Evolutionary conservation across 2,888 invertebrate genomes (phyloP), one percentile per base, ranked within the genome.

Genomic region (Ormyrus labotus): DNA sequence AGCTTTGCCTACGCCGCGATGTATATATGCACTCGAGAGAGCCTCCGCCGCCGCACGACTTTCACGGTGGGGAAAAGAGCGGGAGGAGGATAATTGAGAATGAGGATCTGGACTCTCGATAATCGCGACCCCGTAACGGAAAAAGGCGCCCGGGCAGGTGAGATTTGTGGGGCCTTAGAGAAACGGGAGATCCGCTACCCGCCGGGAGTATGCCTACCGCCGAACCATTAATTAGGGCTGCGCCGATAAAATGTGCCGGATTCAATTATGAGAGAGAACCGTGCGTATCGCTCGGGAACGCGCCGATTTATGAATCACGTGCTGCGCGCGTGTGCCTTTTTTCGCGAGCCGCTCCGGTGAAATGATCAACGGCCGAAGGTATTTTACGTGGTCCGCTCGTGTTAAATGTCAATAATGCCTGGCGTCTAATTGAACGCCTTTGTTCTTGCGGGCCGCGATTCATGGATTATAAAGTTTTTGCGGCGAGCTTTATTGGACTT

Each of bases 251-350:
- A 70, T 55, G 11, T 47, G 53, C 13, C 7, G 53, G 61, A 69
- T 70, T 77, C 64, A 77, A 77, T 72, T 71, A 67, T 50, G 10
- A 58, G 51, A 61, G 75, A 7, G 13, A 47, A 53, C 61, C 70
- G 60, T 50, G 58, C 60, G 70, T 69, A 69, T 61, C 51, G 61
- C n/a, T 61, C 55, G 55, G 64, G 64, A 73, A 55, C 34, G 5
- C 9, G 11, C 0, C 48, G 74, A 74, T 74, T 74, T 65, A 74
- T 65, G 34, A 34, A 34, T 34, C 34, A 34, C 34, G 34, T 34
- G 34, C 34, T 34, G 65, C 7, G 19, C 6, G 65, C 55, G 58
- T 34, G 50, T 5, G 10, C 34, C 34, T 55, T 63, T 55, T 63
- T 63, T 60, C 13, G 60, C 57, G 11, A 34, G 4, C 34, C 19